These are phyloP conservation scores for Callyntrura sp. DNA, from an alignment of 2,888 invertebrate genomes.

Conservation along the genomic window DNA sequence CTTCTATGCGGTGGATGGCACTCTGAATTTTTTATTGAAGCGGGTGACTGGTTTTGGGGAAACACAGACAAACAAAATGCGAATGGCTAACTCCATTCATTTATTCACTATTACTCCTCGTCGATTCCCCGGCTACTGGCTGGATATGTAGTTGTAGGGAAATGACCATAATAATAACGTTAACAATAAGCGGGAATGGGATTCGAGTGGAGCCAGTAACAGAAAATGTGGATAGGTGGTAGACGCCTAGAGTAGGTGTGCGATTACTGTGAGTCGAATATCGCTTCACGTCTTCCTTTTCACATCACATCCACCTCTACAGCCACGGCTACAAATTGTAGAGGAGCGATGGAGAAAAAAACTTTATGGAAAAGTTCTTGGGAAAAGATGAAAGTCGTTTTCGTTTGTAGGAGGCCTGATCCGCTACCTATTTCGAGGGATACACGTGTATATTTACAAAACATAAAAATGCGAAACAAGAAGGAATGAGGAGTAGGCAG, in stretches of 20 bases:
- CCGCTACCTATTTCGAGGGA: neutral
- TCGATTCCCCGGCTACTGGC: neutral
- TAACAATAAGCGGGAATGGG: conserved; percentile 17
- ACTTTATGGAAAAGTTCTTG: neutral
- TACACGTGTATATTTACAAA: neutral
- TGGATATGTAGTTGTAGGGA: neutral
- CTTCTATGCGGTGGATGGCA: neutral
- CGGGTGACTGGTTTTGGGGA: neutral
- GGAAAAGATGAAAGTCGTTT: conserved; percentile 12
- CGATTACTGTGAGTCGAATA: neutral
- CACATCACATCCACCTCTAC: no score
- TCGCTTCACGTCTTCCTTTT: no score
- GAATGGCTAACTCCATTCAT: neutral
- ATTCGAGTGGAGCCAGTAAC: neutral
- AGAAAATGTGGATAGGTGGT: neutral
- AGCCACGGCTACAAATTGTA: neutral
- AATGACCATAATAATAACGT: conserved; percentile 34
- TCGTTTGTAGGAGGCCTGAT: conserved; percentile 24
- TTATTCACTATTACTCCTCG: neutral
- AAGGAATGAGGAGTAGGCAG: neutral
- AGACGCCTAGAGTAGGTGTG: neutral
- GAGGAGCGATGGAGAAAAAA: no score
- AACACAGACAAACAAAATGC: conserved; percentile 2
- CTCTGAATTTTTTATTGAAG: neutral
- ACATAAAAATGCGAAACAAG: neutral